Conservation (phyloP, 2,888 invertebrate species). For the Corbicula japonica region DNA sequence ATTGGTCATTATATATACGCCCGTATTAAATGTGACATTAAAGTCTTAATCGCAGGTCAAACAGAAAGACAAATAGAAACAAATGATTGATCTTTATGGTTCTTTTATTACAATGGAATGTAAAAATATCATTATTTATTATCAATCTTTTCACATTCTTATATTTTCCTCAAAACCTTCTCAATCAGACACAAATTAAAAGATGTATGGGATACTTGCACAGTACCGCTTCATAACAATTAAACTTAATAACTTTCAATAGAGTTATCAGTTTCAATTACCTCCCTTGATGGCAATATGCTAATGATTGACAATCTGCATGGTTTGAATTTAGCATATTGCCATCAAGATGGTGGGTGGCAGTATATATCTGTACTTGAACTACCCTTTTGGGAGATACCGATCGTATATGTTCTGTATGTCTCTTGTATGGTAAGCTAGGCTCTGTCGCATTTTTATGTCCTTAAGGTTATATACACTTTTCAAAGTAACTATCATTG, state of each 20-base stretch:
- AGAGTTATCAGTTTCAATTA: background rate
- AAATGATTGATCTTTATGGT: slow-evolving; percentile 22
- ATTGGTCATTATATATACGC: slow-evolving; percentile 14
- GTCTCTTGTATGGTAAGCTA: too few species aligned
- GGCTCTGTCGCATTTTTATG: too few species aligned
- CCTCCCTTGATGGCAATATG: background rate
- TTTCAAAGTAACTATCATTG: too few species aligned
- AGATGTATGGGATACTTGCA: background rate
- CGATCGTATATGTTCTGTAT: too few species aligned
- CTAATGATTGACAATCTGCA: background rate
- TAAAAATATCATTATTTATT: background rate
- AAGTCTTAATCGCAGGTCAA: slow-evolving; percentile 3
- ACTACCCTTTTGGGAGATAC: too few species aligned
- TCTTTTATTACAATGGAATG: slow-evolving; percentile 10
- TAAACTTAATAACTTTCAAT: background rate
- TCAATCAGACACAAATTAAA: too few species aligned
- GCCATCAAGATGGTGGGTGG: too few species aligned
- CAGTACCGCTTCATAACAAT: background rate
- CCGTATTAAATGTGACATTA: slow-evolving; percentile 3
- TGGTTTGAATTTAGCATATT: too few species aligned
- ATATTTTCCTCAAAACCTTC: background rate
- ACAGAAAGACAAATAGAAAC: background rate
- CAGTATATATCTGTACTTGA: too few species aligned
- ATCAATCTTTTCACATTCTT: background rate
- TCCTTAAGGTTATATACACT: too few species aligned